Evolutionary conservation across 2,113 vertebrate species (phyloP).

Genomic region (Ochotona curzoniae): DNA sequence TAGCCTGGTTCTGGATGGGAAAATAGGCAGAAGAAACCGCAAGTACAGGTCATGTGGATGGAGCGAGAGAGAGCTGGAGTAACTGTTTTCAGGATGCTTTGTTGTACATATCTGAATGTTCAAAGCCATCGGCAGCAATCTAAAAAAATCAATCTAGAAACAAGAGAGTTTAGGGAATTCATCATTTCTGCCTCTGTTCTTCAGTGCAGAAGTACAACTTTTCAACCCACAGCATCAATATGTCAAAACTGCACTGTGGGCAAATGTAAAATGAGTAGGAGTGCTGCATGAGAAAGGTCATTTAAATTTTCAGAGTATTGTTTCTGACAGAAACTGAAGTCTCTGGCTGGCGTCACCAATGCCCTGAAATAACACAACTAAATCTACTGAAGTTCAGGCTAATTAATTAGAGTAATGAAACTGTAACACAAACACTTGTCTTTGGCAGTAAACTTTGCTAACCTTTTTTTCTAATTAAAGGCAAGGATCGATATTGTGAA

Average conservation of each 20-base stretch:
- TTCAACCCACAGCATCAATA: neutral
- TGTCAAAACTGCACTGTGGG: neutral
- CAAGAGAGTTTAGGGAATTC: neutral
- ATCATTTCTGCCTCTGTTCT: neutral
- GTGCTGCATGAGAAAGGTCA: neutral
- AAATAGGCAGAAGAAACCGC: neutral
- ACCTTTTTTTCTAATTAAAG: constrained; percentile 3
- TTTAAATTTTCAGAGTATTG: neutral
- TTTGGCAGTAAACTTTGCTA: neutral
- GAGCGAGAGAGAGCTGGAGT: neutral
- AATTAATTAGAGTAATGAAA: constrained; percentile 48
- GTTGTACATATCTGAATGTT: neutral
- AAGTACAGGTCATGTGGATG: neutral
- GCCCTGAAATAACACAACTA: neutral
- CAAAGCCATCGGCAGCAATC: neutral
- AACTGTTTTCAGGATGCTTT: neutral
- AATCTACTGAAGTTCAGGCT: neutral
- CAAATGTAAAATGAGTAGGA: neutral
- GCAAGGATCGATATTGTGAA: neutral
- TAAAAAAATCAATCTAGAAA: neutral
- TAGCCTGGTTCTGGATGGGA: neutral
- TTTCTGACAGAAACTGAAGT: neutral
- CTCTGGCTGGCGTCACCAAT: neutral
- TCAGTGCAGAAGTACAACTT: constrained; percentile 9
- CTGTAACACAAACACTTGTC: neutral